Evolutionary conservation across 2,113 vertebrate species (phyloP), one percentile per base, ranked within the genome.

Genomic region (Phyllostomus hastatus): DNA sequence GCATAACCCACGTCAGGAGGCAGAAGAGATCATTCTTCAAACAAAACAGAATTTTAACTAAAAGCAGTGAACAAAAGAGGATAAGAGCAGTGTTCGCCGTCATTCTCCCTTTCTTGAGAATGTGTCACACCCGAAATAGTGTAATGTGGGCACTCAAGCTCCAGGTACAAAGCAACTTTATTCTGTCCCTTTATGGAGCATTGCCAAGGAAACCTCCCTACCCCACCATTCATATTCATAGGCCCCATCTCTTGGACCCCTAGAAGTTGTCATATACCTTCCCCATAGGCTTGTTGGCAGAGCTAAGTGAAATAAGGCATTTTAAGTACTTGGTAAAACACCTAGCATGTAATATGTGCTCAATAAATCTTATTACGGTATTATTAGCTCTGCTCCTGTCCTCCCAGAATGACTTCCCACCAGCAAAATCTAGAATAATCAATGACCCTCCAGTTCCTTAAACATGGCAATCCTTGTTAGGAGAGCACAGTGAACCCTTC

Each of bases 1-100:
- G 83, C 75, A 76, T 89, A 94, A 91, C 86, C 90, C 24, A 35
- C 14, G 4, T 84, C 75, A 88, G 59, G 90, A 92, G 38, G 78
- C 35, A 91, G 54, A 96, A 90, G 79, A 88, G 15, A 61, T 8
- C 12, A 28, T 85, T 93, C 70, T 83, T 96, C 75, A 64, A 91
- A 76, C 17, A 66, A 87, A 91, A 89, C 24, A 78, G 33, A 89
- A 73, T 81, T 84, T 89, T 54, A 87, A 88, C 79, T 78, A 91
- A 89, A 90, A 85, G 17, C 24, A 78, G n/a, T 33, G 64, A 95
- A 38, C 35, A 43, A 92, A 90, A 35, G 26, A 15, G 0, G 46
- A 84, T 41, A 81, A 66, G 31, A n/a, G 41, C 94, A 82, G 7
- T 22, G 9, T n/a, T 89, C 19, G 16, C 15, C 80, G n/a, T 64